Conservation (phyloP, 1,140 invertebrate species). For the Achroia grisella region DNA sequence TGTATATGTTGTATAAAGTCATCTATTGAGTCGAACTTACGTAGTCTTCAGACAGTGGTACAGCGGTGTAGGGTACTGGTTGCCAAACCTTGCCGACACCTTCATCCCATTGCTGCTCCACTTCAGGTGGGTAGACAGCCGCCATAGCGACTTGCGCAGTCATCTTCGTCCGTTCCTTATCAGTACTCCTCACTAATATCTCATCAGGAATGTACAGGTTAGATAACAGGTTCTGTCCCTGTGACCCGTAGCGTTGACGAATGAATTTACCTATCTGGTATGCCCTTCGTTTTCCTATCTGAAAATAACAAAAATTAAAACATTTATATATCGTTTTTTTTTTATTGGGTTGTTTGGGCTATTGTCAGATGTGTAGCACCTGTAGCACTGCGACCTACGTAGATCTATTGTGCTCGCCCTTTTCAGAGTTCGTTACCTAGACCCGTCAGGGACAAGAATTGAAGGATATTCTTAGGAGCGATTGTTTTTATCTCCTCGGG, state of each 20-base stretch:
- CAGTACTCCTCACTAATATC: slow-evolving; percentile 45
- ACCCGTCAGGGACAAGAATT: no score
- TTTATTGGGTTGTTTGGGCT: no score
- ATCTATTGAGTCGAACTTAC: no score
- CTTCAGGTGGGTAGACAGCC: slow-evolving; percentile 44
- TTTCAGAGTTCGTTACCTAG: no score
- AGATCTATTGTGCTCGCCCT: no score
- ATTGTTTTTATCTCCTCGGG: not conserved
- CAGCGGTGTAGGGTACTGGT: slow-evolving; percentile 48
- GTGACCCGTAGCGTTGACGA: slow-evolving; percentile 39
- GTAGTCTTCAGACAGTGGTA: slow-evolving; percentile 49
- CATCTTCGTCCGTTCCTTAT: slow-evolving; percentile 62
- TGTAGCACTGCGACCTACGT: no score
- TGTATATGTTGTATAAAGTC: no score
- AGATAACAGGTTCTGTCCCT: slow-evolving; percentile 39
- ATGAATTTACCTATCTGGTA: slow-evolving; percentile 55
- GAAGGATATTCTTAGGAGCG: no score
- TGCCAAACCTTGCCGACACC: slow-evolving; percentile 54
- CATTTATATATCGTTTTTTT: not conserved
- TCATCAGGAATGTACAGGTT: slow-evolving; percentile 47
- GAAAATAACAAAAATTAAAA: slow-evolving; percentile 7
- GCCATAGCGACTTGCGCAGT: slow-evolving; percentile 48
- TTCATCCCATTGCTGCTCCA: slow-evolving; percentile 55
- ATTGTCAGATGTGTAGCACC: no score
- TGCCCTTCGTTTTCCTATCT: slow-evolving; percentile 47